Percentiles rank a stretch among this genome's conserved stretches.
These are phyloP conservation scores for Chionomys nivalis DNA, from an alignment of 2,113 vertebrate species.

Conservation along the genomic window DNA sequence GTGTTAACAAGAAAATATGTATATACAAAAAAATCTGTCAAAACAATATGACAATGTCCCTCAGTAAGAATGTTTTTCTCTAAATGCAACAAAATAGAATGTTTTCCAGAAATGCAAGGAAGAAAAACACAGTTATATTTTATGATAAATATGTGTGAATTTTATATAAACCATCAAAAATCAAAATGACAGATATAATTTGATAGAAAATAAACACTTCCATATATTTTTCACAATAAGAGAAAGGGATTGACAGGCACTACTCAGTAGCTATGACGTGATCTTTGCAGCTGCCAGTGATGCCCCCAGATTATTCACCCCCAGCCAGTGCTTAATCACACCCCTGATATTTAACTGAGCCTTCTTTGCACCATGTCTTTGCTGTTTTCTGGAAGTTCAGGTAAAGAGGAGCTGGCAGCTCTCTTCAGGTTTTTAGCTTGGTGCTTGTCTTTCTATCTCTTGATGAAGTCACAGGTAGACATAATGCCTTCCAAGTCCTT, in stretches of 20 bases:
- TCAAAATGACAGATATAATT: slow-evolving; percentile 8
- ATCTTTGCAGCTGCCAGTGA: neutral
- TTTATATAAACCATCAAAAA: slow-evolving; percentile 31
- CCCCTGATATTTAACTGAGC: neutral
- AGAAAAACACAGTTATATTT: neutral
- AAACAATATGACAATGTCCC: neutral
- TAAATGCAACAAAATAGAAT: neutral
- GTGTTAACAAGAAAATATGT: neutral
- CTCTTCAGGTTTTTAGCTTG: neutral
- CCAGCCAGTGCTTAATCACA: neutral
- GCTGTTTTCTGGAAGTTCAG: neutral
- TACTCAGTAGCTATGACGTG: neutral
- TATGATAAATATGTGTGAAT: neutral
- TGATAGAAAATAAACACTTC: neutral
- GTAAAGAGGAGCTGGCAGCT: neutral
- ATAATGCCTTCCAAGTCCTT: neutral
- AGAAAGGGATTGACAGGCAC: neutral
- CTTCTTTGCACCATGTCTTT: neutral
- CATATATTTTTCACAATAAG: neutral
- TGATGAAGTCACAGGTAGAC: neutral
- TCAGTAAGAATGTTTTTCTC: neutral
- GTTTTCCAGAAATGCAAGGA: neutral
- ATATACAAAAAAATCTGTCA: neutral
- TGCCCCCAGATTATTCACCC: neutral
- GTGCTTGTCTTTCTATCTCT: neutral